These are phyloP conservation scores for Cuniculus paca DNA, from an alignment of 2,797 vertebrate genomes.

Conservation along the genomic window DNA sequence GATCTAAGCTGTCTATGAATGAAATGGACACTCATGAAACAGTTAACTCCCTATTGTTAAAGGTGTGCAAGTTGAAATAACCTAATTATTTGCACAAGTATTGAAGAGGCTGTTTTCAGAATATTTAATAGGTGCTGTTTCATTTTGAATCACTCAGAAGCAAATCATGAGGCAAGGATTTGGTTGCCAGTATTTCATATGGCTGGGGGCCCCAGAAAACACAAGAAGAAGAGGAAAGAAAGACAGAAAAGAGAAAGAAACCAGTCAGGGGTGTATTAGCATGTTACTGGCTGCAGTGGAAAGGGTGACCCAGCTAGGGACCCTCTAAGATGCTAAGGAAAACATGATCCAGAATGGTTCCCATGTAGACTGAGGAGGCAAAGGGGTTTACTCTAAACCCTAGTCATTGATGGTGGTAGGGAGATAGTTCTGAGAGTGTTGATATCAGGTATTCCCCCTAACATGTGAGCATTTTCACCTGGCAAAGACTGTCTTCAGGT, in stretches of 20 bases:
- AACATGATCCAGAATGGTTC: no score
- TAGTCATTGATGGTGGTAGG: not conserved
- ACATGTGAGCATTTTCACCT: not conserved
- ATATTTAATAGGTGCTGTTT: not conserved
- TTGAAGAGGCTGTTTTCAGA: not conserved
- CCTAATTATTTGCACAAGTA: not conserved
- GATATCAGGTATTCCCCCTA: not conserved
- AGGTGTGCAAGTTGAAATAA: not conserved
- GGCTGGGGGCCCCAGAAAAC: not conserved
- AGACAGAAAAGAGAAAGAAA: not conserved
- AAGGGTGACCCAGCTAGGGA: not conserved
- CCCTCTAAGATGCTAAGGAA: not conserved
- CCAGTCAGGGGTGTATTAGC: accelerated
- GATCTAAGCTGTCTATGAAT: not conserved
- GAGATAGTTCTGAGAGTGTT: accelerated
- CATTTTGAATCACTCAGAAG: not conserved
- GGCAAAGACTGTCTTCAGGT: no score
- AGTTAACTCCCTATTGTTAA: not conserved
- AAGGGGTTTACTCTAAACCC: no score
- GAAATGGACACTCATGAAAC: not conserved
- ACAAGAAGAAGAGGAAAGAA: not conserved
- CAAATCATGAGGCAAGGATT: not conserved
- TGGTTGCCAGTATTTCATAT: not conserved
- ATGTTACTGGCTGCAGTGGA: not conserved
- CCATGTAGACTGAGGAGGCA: not conserved